Base-by-base conservation (phyloP, 1,140 invertebrate genomes). In the Apis laboriosa region DNA sequence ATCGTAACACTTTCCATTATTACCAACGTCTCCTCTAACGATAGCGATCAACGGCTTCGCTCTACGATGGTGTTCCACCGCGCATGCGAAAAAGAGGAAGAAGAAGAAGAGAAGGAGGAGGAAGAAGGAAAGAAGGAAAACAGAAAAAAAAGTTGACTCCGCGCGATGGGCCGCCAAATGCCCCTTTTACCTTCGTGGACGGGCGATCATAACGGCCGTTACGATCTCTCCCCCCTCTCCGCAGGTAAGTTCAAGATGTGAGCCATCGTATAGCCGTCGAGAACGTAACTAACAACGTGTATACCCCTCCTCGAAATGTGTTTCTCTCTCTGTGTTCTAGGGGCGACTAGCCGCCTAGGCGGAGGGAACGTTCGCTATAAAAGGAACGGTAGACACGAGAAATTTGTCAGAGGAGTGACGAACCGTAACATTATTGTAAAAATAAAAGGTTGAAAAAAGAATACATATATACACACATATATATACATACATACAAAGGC, bases 351-450 rank as follows among this genome's bases (percentile, higher is more conserved):
- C 1, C 56, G 71, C 75, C 79, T 88, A 88, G 77, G 67, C 74
- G 86, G 86, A 84, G 88, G 74, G 87, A 84, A 60, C 77, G 80
- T 75, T 85, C 67, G 80, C 90, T 92, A 92, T 92, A 92, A 90
- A 92, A 92, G 91, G 86, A 60, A 49, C 76, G 84, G 73, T 72
- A 80, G 85, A 86, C 80, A 85, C 76, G 70, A 84, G 28, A 60
- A 86, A 90, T 87, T 91, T 80, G 82, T 85, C 91, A 92, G 90
- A 92, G 83, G 70, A 89, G 89, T 88, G 86, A 88, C 86, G 77
- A 88, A 79, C 86, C 79, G 84, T 84, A 85, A 83, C 49, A 43
- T 43, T 43, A 43, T 43, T 43, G 5, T 49, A 87, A 86, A 82
- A 89, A 60, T n/a, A 49, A 74, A 28, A 43, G 53, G 34, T 43